A percentile compares a stretch with the other conserved stretches of the same genome.
Evolutionary conservation across 2,888 invertebrate genomes (phyloP).

Genomic region (Pollenia angustigena): DNA sequence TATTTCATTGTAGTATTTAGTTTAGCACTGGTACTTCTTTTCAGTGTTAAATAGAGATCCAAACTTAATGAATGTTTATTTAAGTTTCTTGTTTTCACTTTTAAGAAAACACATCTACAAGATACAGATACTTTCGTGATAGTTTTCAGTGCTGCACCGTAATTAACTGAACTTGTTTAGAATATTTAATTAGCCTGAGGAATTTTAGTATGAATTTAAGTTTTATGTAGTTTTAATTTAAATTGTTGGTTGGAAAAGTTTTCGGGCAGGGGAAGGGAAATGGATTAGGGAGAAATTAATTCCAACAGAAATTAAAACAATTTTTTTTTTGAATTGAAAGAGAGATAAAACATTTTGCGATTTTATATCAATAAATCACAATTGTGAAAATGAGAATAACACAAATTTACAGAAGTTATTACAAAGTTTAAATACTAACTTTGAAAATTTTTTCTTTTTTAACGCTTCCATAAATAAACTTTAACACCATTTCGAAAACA

Average conservation of each 20-base stretch:
- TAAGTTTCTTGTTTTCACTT: neutral
- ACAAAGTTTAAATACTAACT: too few species aligned
- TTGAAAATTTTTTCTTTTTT: too few species aligned
- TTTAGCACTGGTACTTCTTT: neutral
- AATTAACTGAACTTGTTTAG: slow-evolving; percentile 50
- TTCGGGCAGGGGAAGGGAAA: neutral
- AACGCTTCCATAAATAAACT: too few species aligned
- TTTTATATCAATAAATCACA: too few species aligned
- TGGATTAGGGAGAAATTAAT: neutral
- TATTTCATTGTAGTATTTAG: slow-evolving; percentile 12
- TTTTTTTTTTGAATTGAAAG: neutral
- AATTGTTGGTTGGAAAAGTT: neutral
- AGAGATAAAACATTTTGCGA: too few species aligned
- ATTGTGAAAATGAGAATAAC: too few species aligned
- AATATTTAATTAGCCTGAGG: slow-evolving; percentile 55
- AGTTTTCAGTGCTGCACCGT: slow-evolving; percentile 27
- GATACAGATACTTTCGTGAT: slow-evolving; percentile 2
- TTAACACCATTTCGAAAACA: too few species aligned
- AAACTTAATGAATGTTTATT: slow-evolving; percentile 30
- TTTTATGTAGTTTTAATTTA: neutral
- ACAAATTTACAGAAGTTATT: too few species aligned
- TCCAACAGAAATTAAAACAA: neutral
- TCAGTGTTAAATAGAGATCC: neutral
- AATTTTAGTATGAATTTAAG: neutral
- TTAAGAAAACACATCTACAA: neutral